Percentiles rank a stretch among this genome's conserved stretches.
These are phyloP conservation scores for Pemphigus obesinymphae DNA, from an alignment of 1,140 invertebrate species.

Conservation along the genomic window DNA sequence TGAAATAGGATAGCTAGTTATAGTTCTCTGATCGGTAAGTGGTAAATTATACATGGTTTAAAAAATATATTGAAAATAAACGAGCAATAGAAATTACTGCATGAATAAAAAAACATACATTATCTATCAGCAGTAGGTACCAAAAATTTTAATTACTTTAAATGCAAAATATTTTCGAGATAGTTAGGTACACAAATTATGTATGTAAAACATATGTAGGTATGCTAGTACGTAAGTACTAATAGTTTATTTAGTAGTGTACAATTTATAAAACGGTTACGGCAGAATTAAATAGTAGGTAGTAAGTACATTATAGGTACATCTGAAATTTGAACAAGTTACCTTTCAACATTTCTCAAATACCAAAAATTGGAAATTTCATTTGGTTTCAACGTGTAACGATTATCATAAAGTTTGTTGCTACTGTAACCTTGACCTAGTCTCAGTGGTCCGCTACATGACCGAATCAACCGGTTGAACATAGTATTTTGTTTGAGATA, in stretches of 20 bases:
- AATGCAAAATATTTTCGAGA: not conserved
- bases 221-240: too few species aligned
- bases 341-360: not conserved
- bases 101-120: not conserved
- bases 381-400: not conserved
- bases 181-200: not conserved
- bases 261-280: too few species aligned
- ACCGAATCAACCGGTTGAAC: conserved; percentile 36
- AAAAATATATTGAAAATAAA: not conserved
- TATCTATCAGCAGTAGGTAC: not conserved
- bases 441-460: conserved; percentile 31
- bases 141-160: not conserved
- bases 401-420: not conserved
- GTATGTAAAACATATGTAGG: not conserved
- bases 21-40: not conserved
- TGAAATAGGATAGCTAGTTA: not conserved
- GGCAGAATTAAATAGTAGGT: too few species aligned
- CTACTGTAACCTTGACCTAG: conserved; percentile 32
- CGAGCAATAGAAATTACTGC: not conserved
- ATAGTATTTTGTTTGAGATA: not conserved
- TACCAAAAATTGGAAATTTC: not conserved
- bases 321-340: too few species aligned
- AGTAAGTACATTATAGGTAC: too few species aligned
- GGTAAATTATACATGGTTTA: not conserved
- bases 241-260: too few species aligned